Conservation (phyloP, 1,140 invertebrate genomes). For the Zaprionus capensis region DNA sequence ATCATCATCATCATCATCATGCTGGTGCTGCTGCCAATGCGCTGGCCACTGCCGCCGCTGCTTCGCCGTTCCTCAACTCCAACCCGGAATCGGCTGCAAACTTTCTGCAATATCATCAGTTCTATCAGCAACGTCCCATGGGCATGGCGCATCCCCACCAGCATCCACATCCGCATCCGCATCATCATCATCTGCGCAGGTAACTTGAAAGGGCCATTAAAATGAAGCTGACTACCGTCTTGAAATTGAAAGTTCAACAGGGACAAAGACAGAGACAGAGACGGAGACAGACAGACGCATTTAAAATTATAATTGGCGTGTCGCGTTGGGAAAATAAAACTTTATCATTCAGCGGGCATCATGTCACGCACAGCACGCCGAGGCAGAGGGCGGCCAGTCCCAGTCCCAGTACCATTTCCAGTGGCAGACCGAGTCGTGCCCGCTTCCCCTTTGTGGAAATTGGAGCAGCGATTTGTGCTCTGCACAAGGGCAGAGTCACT, state of each 20-base stretch:
- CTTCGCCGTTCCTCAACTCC: constrained; percentile 54
- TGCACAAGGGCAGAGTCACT: constrained; percentile 28
- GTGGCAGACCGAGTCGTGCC: background rate
- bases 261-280: background rate
- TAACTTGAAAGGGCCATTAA: constrained; percentile 38
- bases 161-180: constrained; percentile 47
- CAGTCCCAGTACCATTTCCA: background rate
- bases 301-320: constrained; percentile 77
- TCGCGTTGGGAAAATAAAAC: constrained; percentile 38
- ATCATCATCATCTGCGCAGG: constrained; percentile 58
- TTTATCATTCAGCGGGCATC: constrained; percentile 66
- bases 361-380: constrained; percentile 50
- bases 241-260: background rate
- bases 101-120: constrained; percentile 70
- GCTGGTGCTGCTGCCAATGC: constrained; percentile 41
- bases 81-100: constrained; percentile 40
- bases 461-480: constrained; percentile 44
- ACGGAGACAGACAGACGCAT: constrained; percentile 51
- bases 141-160: constrained; percentile 45
- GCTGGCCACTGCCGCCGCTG: constrained; percentile 47
- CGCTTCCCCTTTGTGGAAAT: background rate
- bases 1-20: constrained; percentile 39
- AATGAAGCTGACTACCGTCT: constrained; percentile 44
- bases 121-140: constrained; percentile 64
- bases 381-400: background rate